Base-by-base conservation (phyloP, 2,113 vertebrate genomes). In the Donacobius atricapilla region DNA sequence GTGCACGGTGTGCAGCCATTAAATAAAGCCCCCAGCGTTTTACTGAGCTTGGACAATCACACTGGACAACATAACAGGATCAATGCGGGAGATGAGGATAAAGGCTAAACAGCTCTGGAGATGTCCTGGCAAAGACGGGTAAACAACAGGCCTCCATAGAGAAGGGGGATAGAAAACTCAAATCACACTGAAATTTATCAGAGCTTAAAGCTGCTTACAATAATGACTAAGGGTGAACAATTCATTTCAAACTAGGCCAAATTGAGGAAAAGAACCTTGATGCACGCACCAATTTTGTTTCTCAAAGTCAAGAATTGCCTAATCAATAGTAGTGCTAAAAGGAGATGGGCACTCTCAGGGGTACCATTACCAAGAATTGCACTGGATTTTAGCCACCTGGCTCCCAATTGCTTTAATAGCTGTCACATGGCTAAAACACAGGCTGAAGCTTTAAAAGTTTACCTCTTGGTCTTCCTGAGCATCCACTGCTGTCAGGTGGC, bases 361-460 rank as follows among this genome's bases (percentile, higher is more conserved):
- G 93, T 93, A 96, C 93, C 84, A 96, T 96, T 97, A 96, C 73
- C 85, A 93, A 91, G 87, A 96, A 96, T 96, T 94, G 78, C 91
- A 80, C 90, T 90, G 90, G 82, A 81, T 79, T 96, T 97, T 94
- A 94, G 89, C 90, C 96, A 97, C 92, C 96, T 96, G 93, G 72
- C 77, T 96, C 88, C 83, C 89, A 93, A 95, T 93, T 94, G 86
- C 96, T 94, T 90, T 95, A 96, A 96, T 94, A 96, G 83, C 66
- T 60, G 57, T 96, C 93, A 94, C 60, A 78, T 2, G 4, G 88
- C 79, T 97, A 87, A 92, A 95, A 50, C 60, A 40, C 4, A 4
- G 83, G 47, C 80, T 86, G 84, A 89, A 84, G 86, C 85, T 93
- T 90, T 84, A 75, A 94, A 93, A 87, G 57, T 81, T 92, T 87